Evolutionary conservation across 2,888 invertebrate genomes (phyloP), one percentile per base, ranked within the genome.

Genomic region (Aromia moschata): DNA sequence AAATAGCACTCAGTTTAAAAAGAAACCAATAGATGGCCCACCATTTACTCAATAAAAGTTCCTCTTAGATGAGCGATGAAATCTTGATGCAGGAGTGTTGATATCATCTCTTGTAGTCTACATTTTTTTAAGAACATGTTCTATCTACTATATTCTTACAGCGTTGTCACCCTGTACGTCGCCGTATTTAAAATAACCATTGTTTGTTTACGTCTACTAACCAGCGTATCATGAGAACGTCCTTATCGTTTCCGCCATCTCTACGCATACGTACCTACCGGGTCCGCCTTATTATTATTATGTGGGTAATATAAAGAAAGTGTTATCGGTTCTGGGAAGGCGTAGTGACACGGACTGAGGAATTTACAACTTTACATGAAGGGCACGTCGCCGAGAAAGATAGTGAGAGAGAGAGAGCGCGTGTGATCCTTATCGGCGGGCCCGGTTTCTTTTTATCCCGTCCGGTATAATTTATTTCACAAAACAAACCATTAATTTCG

Each of bases 401-500:
- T n/a, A n/a, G n/a, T n/a, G n/a, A n/a, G n/a, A n/a, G n/a, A n/a
- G n/a, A n/a, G n/a, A n/a, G n/a, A n/a, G 33, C n/a, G 5, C 38
- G 15, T 10, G 4, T 38, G 49, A 49, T 49, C 49, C n/a, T 38
- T 49, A 49, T 49, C 49, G 37, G 18, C 17, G 15, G n/a, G n/a
- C n/a, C n/a, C n/a, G n/a, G 37, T 38, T 49, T 38, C 37, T 49
- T 49, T n/a, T 38, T 16, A 38, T 38, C 38, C 38, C 38, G 14
- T 14, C 49, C 37, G 37, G 25, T 49, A 49, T 36, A 38, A 49
- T 49, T 49, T 49, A 49, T 49, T 49, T 38, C 15, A 49, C 49
- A 49, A 49, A 49, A 49, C 49, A 49, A 20, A 38, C 49, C 49
- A 49, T 49, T 38, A 49, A 49, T 49, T 38, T 38, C 30, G 15